Evolutionary conservation across 2,797 vertebrate species (phyloP).

Genomic region (Clarias laeviceps): DNA sequence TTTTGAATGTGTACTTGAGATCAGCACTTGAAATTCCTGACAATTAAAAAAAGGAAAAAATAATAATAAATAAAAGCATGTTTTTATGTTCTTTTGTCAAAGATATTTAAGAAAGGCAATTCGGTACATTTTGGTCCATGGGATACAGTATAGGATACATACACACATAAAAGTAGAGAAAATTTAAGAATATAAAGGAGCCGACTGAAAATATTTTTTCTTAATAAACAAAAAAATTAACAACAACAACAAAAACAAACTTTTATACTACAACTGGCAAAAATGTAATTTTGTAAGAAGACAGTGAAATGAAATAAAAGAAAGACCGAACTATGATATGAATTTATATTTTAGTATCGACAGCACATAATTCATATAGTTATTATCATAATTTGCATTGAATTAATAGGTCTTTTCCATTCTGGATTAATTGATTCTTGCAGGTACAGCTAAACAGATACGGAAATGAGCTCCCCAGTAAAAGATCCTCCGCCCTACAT

Average conservation of each 20-base stretch:
- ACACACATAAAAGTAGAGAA: not conserved
- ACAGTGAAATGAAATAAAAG: not conserved
- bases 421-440: not conserved
- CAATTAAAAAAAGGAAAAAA: too few relatives aligned
- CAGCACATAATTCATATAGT: not conserved
- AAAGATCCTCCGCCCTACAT: constrained; percentile 53
- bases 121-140: not conserved
- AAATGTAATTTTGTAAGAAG: not conserved
- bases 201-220: not conserved
- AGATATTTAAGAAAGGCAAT: not conserved
- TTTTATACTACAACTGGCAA: not conserved
- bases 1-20: not conserved
- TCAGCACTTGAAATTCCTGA: not conserved
- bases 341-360: not conserved
- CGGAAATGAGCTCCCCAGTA: constrained; percentile 9
- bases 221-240: not conserved
- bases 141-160: not conserved
- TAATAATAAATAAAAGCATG: not conserved
- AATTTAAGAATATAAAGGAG: not conserved
- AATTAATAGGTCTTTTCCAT: not conserved
- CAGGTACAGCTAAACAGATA: not conserved
- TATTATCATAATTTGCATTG: not conserved
- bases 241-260: not conserved
- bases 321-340: not conserved
- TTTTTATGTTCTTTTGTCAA: not conserved